Evolutionary conservation across 2,888 invertebrate genomes (phyloP).

Genomic region (Caradrina kadenii): DNA sequence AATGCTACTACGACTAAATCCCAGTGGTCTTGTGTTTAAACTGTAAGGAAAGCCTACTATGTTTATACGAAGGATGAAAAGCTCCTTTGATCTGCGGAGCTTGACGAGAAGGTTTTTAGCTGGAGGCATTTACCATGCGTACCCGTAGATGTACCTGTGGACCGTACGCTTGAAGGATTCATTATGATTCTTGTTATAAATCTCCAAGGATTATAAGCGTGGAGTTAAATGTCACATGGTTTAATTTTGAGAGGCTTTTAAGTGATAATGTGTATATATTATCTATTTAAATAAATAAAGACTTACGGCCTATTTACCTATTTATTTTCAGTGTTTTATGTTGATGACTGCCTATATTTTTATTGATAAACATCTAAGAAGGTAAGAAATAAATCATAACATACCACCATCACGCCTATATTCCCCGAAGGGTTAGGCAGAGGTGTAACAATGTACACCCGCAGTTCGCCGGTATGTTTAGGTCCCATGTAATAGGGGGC

Average conservation of each 20-base stretch:
- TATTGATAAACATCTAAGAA: background rate
- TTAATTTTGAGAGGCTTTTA: constrained; percentile 15
- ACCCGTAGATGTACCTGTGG: constrained; percentile 61
- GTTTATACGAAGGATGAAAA: constrained; percentile 66
- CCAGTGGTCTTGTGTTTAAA: constrained; percentile 38
- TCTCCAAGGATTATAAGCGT: constrained; percentile 39
- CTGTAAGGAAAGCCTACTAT: constrained; percentile 43
- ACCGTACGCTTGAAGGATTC: constrained; percentile 60
- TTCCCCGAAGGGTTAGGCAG: too few relatives aligned
- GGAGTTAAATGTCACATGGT: constrained; percentile 22
- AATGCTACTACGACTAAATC: constrained; percentile 53
- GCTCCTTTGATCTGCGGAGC: constrained; percentile 71
- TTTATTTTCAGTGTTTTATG: background rate
- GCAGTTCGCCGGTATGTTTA: too few relatives aligned
- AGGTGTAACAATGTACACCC: too few relatives aligned
- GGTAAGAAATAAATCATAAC: too few relatives aligned
- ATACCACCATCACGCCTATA: too few relatives aligned
- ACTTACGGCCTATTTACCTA: background rate
- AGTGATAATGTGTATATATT: constrained; percentile 17
- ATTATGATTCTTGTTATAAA: constrained; percentile 57
- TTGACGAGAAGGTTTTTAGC: constrained; percentile 71
- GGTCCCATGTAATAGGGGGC: too few relatives aligned
- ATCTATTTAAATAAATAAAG: background rate
- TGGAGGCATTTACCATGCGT: constrained; percentile 54
- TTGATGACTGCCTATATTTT: background rate